phyloP scores from a whole-genome alignment of 1,140 invertebrate species.

The Micrasema longulum region DNA sequence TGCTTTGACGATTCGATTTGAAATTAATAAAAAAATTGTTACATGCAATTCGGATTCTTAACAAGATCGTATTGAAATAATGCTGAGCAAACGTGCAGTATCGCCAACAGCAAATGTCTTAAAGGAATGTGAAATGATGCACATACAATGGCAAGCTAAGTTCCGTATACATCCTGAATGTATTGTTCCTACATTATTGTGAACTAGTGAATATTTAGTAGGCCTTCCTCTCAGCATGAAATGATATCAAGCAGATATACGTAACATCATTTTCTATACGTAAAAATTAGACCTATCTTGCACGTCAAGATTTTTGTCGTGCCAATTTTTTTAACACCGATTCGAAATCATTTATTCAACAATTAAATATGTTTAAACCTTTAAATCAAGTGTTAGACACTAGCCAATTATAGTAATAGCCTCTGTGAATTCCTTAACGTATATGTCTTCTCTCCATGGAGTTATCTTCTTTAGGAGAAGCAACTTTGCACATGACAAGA shows the following conservation, averaged over 20 bases:
- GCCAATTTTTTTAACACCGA: too few relatives aligned
- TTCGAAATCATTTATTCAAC: too few relatives aligned
- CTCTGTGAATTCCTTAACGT: too few relatives aligned
- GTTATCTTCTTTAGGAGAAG: too few relatives aligned
- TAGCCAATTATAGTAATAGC: too few relatives aligned
- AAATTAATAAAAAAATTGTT: background rate
- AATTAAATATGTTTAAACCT: too few relatives aligned
- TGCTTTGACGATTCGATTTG: background rate
- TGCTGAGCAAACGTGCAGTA: constrained; percentile 2
- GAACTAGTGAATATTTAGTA: constrained; percentile 8
- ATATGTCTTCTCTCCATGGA: too few relatives aligned
- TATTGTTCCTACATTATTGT: constrained; percentile 25
- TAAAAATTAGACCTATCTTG: too few relatives aligned
- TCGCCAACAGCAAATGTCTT: constrained; percentile 5
- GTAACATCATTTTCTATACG: too few relatives aligned
- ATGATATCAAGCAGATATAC: constrained; percentile 12
- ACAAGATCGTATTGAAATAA: constrained; percentile 12
- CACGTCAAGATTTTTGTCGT: too few relatives aligned
- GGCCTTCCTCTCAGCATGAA: constrained; percentile 1
- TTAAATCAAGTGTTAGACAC: too few relatives aligned
- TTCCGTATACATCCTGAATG: constrained; percentile 4
- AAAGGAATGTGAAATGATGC: constrained; percentile 24
- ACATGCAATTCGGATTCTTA: constrained; percentile 14
- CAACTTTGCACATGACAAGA: too few relatives aligned
- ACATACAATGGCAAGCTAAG: constrained; percentile 13